phyloP scores from a whole-genome alignment of 2,797 vertebrate species.

The Pangasius macronema region DNA sequence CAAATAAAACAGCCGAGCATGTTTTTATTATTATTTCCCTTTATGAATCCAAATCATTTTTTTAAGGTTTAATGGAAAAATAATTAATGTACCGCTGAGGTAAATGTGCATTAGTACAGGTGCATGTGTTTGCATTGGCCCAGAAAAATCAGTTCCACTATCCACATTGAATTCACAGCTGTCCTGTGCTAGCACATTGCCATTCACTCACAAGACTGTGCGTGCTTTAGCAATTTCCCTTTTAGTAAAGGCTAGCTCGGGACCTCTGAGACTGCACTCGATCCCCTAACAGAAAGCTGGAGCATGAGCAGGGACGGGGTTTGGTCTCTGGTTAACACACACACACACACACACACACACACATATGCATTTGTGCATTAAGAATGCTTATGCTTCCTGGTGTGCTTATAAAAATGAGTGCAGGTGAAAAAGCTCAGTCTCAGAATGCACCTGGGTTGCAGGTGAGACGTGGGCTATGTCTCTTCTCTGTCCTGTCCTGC shows the following conservation, averaged over 20 bases:
- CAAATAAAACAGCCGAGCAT: not conserved
- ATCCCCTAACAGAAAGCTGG: slow-evolving; percentile 26
- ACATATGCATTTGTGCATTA: not conserved
- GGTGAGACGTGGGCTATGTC: slow-evolving; percentile 46
- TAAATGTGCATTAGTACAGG: slow-evolving; percentile 31
- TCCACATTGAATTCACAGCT: slow-evolving; percentile 56
- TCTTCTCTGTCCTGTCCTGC: slow-evolving; percentile 40
- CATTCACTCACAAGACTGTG: slow-evolving; percentile 32
- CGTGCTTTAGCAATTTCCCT: slow-evolving; percentile 60
- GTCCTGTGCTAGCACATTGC: slow-evolving; percentile 36
- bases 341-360: slow-evolving; percentile 8
- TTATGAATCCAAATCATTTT: slow-evolving; percentile 20
- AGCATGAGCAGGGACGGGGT: not conserved
- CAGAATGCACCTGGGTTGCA: slow-evolving; percentile 54
- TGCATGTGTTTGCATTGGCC: slow-evolving; percentile 44
- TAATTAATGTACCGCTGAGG: not conserved
- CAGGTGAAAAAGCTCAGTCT: slow-evolving; percentile 17
- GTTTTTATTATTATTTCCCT: slow-evolving; percentile 30
- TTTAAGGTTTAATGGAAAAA: slow-evolving; percentile 20
- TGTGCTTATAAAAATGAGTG: slow-evolving; percentile 33
- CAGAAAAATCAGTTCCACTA: slow-evolving; percentile 30
- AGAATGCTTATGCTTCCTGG: not conserved
- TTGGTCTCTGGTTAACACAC: not conserved
- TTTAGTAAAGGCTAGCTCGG: slow-evolving; percentile 44
- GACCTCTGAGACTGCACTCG: slow-evolving; percentile 39